phyloP scores from a whole-genome alignment of 2,888 invertebrate species.

The Mylabris sibirica region DNA sequence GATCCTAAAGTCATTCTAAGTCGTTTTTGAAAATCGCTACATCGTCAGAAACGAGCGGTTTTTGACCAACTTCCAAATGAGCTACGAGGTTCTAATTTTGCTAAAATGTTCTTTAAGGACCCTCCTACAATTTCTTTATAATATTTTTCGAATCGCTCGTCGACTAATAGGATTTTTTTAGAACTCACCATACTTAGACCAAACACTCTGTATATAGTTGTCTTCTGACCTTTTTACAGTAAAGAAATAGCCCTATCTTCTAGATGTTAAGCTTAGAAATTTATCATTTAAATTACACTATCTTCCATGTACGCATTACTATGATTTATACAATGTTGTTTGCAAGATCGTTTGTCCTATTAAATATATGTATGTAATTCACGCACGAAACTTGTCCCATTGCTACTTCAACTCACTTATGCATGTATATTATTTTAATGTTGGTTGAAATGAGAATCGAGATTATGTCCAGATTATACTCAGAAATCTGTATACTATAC shows the following conservation, averaged over 20 bases:
- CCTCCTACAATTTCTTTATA: too few species aligned
- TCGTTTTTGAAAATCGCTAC: too few species aligned
- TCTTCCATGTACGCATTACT: slow-evolving; percentile 50
- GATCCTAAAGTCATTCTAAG: too few species aligned
- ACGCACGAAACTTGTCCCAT: slow-evolving; percentile 37
- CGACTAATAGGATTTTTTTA: too few species aligned
- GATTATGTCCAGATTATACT: slow-evolving; percentile 27
- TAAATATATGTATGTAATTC: slow-evolving; percentile 50
- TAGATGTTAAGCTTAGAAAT: slow-evolving; percentile 39
- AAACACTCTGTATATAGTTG: slow-evolving; percentile 36
- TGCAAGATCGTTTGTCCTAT: slow-evolving; percentile 51
- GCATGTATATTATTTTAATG: slow-evolving; percentile 29
- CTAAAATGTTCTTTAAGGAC: too few species aligned
- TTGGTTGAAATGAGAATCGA: slow-evolving; percentile 24
- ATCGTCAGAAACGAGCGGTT: too few species aligned
- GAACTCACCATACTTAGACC: too few species aligned
- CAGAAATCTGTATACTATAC: slow-evolving; percentile 6
- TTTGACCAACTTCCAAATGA: too few species aligned
- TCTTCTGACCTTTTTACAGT: slow-evolving; percentile 27
- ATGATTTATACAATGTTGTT: slow-evolving; percentile 50
- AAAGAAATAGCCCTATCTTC: slow-evolving; percentile 38
- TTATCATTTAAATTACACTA: slow-evolving; percentile 48
- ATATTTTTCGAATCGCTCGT: too few species aligned
- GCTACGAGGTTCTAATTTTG: too few species aligned
- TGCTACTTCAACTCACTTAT: slow-evolving; percentile 23